Base-by-base conservation (phyloP, 2,888 invertebrate species). In the Cataglyphis cursor region DNA sequence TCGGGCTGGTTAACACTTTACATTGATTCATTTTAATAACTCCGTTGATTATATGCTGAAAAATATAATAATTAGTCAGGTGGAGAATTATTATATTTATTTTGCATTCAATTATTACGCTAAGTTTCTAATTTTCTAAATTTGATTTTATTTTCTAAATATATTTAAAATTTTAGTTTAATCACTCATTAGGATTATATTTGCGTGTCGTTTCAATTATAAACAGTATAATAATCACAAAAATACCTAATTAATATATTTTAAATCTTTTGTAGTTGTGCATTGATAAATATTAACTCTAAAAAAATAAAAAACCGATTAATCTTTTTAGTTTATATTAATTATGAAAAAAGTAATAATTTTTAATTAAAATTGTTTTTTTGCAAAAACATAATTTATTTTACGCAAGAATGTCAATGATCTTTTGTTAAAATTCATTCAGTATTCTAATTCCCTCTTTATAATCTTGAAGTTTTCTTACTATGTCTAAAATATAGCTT, bases 401-500 rank as follows among this genome's bases (percentile, higher is more conserved):
- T 68, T 38, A 38, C 3, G 9, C 28, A n/a, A 8, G 1, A 48
- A 35, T 3, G 38, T 8, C 15, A 28, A 21, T 21, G 12, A n/a
- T 12, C 15, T 9, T 35, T 62, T 75, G 15, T 62, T 41, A 28
- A 44, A 31, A 0, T n/a, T 28, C 4, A 54, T n/a, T 66, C 51
- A 66, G 3, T 51, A 76, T n/a, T 9, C n/a, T n/a, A n/a, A 1
- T 51, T 48, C 18, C 5, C 9, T 54, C n/a, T 35, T 35, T 35
- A 6, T 76, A 76, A 76, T 76, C 38, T 68, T 21, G 18, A 12
- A 76, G 38, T 15, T 76, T n/a, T 15, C 28, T 38, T 15, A 8
- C 31, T 18, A 8, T 51, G 24, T 64, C 41, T 57, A n/a, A 41
- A 62, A 66, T 3, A 12, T 51, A 64, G 21, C n/a, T 75, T 66